Percentiles rank a stretch among this genome's conserved stretches.
These are phyloP conservation scores for Drosophila paulistorum DNA, from an alignment of 1,140 invertebrate genomes.

Conservation along the genomic window DNA sequence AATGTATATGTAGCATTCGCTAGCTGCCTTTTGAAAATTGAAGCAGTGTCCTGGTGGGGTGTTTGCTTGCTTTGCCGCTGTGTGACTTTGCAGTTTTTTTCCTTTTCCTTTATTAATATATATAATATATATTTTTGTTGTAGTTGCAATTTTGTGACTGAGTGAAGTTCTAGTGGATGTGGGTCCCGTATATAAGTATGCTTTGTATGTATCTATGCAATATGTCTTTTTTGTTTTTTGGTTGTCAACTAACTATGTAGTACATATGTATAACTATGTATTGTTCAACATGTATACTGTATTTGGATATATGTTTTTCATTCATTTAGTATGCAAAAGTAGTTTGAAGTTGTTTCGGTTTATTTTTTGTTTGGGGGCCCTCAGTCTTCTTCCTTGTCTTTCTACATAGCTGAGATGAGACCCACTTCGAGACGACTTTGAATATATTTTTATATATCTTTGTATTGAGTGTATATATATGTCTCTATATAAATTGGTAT, in stretches of 20 bases:
- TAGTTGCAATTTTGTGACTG: background rate
- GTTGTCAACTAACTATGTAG: no score
- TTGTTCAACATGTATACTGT: conserved; percentile 31
- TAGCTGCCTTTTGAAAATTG: conserved; percentile 57
- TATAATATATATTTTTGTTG: no score
- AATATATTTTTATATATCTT: background rate
- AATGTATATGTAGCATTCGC: conserved; percentile 52
- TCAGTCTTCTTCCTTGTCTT: background rate
- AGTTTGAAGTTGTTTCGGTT: no score
- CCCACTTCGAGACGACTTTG: background rate
- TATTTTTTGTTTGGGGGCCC: background rate
- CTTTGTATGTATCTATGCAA: background rate
- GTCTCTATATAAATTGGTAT: conserved; percentile 3
- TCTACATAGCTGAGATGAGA: background rate
- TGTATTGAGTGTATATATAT: background rate
- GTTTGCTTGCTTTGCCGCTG: conserved; percentile 70
- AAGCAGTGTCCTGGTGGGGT: conserved; percentile 79
- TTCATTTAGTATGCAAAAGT: conserved; percentile 12
- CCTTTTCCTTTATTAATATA: background rate
- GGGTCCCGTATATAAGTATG: conserved; percentile 48
- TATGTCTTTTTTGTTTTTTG: no score
- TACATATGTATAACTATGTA: conserved; percentile 25
- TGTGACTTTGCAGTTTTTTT: conserved; percentile 35
- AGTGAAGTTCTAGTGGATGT: conserved; percentile 41
- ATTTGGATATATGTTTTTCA: conserved; percentile 7